Evolutionary conservation across 2,888 invertebrate genomes (phyloP), one percentile per base, ranked within the genome.

Genomic region (Sphecodes monilicornis): DNA sequence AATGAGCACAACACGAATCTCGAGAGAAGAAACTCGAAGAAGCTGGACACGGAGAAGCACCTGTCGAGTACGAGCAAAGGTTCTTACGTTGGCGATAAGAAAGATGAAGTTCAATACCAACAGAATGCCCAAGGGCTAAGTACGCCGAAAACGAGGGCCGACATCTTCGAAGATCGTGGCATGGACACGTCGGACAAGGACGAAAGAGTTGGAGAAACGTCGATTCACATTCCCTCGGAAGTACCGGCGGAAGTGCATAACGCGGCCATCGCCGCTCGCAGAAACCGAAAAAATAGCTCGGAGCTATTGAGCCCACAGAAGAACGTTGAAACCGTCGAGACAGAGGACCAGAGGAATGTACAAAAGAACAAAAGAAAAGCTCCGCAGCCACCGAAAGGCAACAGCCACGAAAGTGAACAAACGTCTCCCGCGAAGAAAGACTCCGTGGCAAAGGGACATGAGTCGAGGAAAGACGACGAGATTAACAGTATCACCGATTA

Each of bases 171-270:
- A 13, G 11, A 26, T 6, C 69, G 43, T 1, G 29, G 16, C 3
- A 46, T 32, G 18, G 82, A 84, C 11, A 16, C 64, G 11, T 46
- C 54, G 13, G 74, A 94, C 54, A 90, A 83, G 41, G 80, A 80
- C 0, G 86, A 93, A 93, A 96, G 89, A 96, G 96, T 90, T 95
- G 95, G 86, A 95, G 96, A 91, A 96, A 96, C 46, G 96, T 60
- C 80, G 16, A 70, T 90, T 22, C 89, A 86, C 0, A 92, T 97
- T 90, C 97, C 97, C 72, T 96, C 97, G 91, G 97, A 97, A 91
- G 95, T 97, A 87, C 97, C 97, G 5, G 96, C 96, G 81, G 97
- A 97, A 87, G 97, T 97, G 95, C 95, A 97, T 82, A 96, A 97
- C 76, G 97, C 97, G 0, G 97, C 97, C 0, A 96, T 96, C 93